phyloP scores from a whole-genome alignment of 2,797 vertebrate genomes.

The Botia almorhae region DNA sequence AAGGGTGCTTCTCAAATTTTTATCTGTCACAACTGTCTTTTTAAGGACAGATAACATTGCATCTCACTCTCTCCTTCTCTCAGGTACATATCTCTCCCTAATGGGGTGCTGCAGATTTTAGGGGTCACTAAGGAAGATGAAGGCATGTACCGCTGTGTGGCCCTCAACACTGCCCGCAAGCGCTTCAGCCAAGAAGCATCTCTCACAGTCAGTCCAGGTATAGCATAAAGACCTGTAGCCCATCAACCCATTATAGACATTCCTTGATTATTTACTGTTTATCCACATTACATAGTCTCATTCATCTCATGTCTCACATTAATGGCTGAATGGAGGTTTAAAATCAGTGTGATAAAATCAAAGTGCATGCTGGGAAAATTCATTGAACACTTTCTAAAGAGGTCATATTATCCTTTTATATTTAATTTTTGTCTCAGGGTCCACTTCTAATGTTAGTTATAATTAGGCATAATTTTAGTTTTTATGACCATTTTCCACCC shows the following conservation, averaged over 20 bases:
- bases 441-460: no score
- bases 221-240: background rate
- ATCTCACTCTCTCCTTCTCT: background rate
- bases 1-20: background rate
- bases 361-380: background rate
- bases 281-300: background rate
- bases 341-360: background rate
- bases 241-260: background rate
- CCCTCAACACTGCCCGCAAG: conserved; percentile 81
- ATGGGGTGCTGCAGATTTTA: conserved; percentile 92
- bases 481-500: no score
- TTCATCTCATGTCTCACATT: conserved; percentile 7
- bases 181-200: conserved; percentile 84
- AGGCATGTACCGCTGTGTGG: conserved; percentile 88
- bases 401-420: background rate
- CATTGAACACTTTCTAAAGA: background rate
- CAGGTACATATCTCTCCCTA: conserved; percentile 92
- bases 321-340: background rate
- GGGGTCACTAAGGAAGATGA: conserved; percentile 83
- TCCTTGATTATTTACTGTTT: background rate
- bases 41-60: background rate
- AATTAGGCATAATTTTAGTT: background rate
- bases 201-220: conserved; percentile 86
- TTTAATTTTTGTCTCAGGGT: background rate
- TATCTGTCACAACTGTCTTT: background rate